Evolutionary conservation across 2,888 invertebrate species (phyloP).

Genomic region (Tetropium fuscum): DNA sequence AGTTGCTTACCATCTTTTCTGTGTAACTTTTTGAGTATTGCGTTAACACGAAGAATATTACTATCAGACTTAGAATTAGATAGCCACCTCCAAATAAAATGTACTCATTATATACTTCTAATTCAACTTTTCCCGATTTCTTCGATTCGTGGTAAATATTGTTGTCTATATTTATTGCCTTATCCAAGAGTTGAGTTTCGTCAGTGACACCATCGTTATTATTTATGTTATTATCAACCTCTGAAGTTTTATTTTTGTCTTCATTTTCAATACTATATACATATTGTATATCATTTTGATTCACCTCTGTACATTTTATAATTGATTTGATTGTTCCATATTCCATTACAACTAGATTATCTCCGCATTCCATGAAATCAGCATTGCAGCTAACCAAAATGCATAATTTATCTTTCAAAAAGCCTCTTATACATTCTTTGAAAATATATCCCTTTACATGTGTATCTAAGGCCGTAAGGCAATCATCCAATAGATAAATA

Average conservation of each 20-base stretch:
- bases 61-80: constrained; percentile 43
- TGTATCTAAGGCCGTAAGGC: constrained; percentile 83
- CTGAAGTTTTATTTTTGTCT: background rate
- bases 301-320: constrained; percentile 22
- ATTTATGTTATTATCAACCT: constrained; percentile 11
- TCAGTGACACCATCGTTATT: constrained; percentile 31
- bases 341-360: constrained; percentile 40
- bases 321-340: constrained; percentile 36
- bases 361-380: constrained; percentile 36
- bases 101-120: constrained; percentile 50
- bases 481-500: constrained; percentile 82
- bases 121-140: constrained; percentile 48
- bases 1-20: constrained; percentile 50
- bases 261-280: constrained; percentile 1
- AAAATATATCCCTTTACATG: constrained; percentile 79
- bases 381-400: constrained; percentile 47
- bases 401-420: constrained; percentile 47
- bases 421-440: constrained; percentile 67
- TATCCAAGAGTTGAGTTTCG: constrained; percentile 24
- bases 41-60: constrained; percentile 45
- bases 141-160: constrained; percentile 48
- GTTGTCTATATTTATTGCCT: too few relatives aligned
- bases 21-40: constrained; percentile 48
- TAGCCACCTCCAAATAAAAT: constrained; percentile 50
- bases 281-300: constrained; percentile 10